Evolutionary conservation across 2,113 vertebrate genomes (phyloP).

Genomic region (Albula glossodonta): DNA sequence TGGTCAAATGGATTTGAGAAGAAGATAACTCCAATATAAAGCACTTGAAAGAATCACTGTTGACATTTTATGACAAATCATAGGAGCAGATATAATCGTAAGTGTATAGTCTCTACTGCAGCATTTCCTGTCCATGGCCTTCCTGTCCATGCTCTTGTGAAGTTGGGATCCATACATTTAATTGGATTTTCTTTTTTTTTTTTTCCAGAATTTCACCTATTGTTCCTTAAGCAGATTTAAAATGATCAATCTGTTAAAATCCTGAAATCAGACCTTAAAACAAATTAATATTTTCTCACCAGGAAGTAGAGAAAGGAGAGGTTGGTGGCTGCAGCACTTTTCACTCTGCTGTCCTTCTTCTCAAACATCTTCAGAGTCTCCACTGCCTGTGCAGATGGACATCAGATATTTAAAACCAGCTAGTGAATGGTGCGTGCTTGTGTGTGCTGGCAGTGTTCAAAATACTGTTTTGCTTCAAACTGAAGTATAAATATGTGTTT

Average conservation of each 20-base stretch:
- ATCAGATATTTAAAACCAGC: not conserved
- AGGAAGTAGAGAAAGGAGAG: slow-evolving; percentile 91
- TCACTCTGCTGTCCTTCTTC: slow-evolving; percentile 93
- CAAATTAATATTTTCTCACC: slow-evolving; percentile 67
- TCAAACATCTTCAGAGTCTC: slow-evolving; percentile 94
- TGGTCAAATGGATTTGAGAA: not conserved
- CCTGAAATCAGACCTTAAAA: not conserved
- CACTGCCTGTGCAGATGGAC: slow-evolving; percentile 46
- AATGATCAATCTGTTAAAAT: no score
- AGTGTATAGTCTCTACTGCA: no score
- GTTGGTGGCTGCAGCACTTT: slow-evolving; percentile 95
- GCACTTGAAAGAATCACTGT: not conserved
- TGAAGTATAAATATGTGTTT: not conserved
- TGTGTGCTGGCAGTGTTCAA: no score
- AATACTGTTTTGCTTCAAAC: no score
- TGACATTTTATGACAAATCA: not conserved
- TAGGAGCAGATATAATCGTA: not conserved
- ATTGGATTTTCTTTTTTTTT: not conserved
- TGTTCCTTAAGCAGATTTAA: no score
- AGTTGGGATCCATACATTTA: no score
- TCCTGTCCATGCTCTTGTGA: no score
- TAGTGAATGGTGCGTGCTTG: no score
- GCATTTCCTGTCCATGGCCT: no score
- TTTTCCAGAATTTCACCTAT: not conserved
- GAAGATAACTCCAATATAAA: not conserved